These are phyloP conservation scores for Clepsis dumicolana DNA, from an alignment of 2,888 invertebrate genomes.

Conservation along the genomic window DNA sequence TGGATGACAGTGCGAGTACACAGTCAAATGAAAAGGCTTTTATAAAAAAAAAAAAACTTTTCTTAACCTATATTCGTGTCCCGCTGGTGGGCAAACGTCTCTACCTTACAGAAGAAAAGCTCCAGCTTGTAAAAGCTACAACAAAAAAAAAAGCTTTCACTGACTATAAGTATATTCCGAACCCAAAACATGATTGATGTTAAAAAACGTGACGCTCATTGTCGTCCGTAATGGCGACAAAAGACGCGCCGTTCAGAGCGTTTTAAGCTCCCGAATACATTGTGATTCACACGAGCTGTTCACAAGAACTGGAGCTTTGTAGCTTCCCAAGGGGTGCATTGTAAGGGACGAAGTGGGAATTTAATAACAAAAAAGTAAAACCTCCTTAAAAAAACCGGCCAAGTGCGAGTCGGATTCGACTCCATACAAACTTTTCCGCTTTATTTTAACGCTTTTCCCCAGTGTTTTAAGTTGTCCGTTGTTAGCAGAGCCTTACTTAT, in stretches of 20 bases:
- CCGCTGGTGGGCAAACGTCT: too few relatives aligned
- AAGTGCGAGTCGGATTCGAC: too few relatives aligned
- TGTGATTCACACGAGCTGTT: constrained; percentile 27
- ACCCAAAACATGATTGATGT: constrained; percentile 32
- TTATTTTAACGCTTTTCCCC: too few relatives aligned
- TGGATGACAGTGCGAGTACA: too few relatives aligned
- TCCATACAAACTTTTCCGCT: too few relatives aligned
- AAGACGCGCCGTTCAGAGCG: constrained; percentile 21
- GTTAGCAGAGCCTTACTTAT: too few relatives aligned
- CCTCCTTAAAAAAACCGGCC: too few relatives aligned
- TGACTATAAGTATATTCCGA: constrained; percentile 15
- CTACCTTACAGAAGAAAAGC: too few relatives aligned
- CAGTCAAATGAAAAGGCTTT: too few relatives aligned
- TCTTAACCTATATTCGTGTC: too few relatives aligned
- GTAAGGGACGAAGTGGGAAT: background rate
- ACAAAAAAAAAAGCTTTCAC: constrained; percentile 18
- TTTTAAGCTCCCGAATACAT: constrained; percentile 24
- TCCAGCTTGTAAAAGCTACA: background rate
- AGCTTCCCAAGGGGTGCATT: background rate
- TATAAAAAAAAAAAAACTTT: too few relatives aligned
- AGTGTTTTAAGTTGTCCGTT: too few relatives aligned
- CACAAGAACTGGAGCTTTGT: constrained; percentile 8
- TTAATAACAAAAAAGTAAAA: background rate
- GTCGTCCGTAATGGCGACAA: constrained; percentile 21
- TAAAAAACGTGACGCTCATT: constrained; percentile 18